Evolutionary conservation across 1,140 invertebrate genomes (phyloP).

Genomic region (Mizuhopecten yessoensis): DNA sequence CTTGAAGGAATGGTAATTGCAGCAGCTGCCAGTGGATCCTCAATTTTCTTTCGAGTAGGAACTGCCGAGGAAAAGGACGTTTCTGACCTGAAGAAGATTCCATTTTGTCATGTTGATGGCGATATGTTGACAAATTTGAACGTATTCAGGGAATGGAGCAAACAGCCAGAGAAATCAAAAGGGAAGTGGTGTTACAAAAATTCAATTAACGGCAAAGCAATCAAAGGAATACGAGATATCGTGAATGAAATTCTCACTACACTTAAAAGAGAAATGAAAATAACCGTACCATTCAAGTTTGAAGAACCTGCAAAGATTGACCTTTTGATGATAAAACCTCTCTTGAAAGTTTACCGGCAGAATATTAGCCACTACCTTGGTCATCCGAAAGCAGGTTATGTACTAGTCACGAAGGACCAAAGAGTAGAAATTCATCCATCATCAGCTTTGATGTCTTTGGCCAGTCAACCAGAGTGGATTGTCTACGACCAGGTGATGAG

Average conservation of each 20-base stretch:
- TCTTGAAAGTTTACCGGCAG: constrained; percentile 65
- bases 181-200: constrained; percentile 75
- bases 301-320: constrained; percentile 50
- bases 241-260: constrained; percentile 70
- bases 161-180: constrained; percentile 68
- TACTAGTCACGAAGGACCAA: constrained; percentile 62
- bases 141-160: constrained; percentile 88
- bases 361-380: constrained; percentile 74
- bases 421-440: constrained; percentile 76
- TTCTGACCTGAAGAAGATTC: constrained; percentile 88
- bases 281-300: constrained; percentile 65
- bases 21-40: constrained; percentile 63
- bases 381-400: constrained; percentile 74
- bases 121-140: constrained; percentile 96
- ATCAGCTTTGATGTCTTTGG: constrained; percentile 66
- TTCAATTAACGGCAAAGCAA: constrained; percentile 76
- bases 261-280: constrained; percentile 69
- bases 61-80: constrained; percentile 87
- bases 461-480: constrained; percentile 71
- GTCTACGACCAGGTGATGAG: constrained; percentile 71
- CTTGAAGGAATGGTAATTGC: constrained; percentile 84
- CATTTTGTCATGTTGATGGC: constrained; percentile 89
- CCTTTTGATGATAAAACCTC: constrained; percentile 60
- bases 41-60: constrained; percentile 72
- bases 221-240: constrained; percentile 70